Base-by-base conservation (phyloP, 2,888 invertebrate genomes). In the Macrosiphum euphorbiae region DNA sequence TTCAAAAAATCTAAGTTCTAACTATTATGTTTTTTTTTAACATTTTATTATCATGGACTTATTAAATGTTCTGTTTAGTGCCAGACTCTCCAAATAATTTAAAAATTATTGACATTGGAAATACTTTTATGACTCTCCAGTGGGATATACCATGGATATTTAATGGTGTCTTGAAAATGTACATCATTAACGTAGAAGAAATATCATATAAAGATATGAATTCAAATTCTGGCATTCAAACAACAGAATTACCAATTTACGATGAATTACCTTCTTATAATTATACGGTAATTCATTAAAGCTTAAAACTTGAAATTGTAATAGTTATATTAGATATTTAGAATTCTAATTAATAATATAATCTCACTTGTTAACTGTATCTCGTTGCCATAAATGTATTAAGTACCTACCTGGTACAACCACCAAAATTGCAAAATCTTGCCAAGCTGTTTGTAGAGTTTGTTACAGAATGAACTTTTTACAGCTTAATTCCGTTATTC, bases 111-210 rank as follows among this genome's bases (percentile, higher is more conserved):
- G 89, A 89, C 16, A 44, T 89, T n/a, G 61, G 58, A 13, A 41
- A 61, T 5, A 89, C 26, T 20, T 41, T 44, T 61, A 44, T 61
- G 13, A 61, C 58, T 28, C 44, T 89, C 26, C 89, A 89, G 8
- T 89, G 89, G 89, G 89, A 89, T n/a, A 89, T 89, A n/a, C 89
- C 89, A 44, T 61, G 41, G 58, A 89, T 44, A 44, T 89, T 89
- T 50, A 89, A 89, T 44, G 89, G 89, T 16, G 8, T 61, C 61
- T 44, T 89, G 28, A 61, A 89, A 44, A 44, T 28, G 61, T 89
- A 58, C 26, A n/a, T 44, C 61, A 28, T 89, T 13, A 58, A 61
- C 8, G 44, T 26, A 44, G n/a, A 89, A 20, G 58, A 89, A 61
- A 28, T 61, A 88, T 55, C 88, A n/a, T 20, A 50, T 28, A 50